These are phyloP conservation scores for Lepidostoma basale DNA, from an alignment of 1,140 invertebrate genomes.

Conservation along the genomic window DNA sequence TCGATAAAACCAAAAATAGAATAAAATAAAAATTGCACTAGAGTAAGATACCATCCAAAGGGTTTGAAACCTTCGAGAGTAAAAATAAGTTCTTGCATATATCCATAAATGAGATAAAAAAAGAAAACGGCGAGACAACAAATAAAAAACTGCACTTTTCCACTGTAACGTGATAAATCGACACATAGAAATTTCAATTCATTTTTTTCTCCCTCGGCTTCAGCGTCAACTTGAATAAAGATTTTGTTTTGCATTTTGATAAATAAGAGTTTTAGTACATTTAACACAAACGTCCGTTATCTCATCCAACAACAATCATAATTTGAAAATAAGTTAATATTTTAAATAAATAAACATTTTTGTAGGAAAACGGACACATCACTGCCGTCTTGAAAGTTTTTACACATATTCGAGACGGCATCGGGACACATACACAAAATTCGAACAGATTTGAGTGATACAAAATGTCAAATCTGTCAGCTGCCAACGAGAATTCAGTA, in stretches of 20 bases:
- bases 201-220: conserved; percentile 10
- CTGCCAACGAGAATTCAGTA: too few species aligned
- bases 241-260: conserved; percentile 7
- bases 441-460: too few species aligned
- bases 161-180: conserved; percentile 70
- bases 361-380: too few species aligned
- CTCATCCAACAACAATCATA: too few species aligned
- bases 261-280: too few species aligned
- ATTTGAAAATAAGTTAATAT: too few species aligned
- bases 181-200: conserved; percentile 74
- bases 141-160: conserved; percentile 74
- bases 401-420: too few species aligned
- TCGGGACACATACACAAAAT: too few species aligned
- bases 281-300: too few species aligned
- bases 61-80: conserved; percentile 85
- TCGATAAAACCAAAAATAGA: conserved; percentile 81
- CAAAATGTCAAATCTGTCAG: too few species aligned
- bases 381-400: too few species aligned
- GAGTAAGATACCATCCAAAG: conserved; percentile 91
- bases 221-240: not conserved
- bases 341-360: too few species aligned
- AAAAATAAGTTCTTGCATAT: conserved; percentile 93
- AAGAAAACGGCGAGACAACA: conserved; percentile 82
- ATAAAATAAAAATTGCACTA: conserved; percentile 91
- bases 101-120: conserved; percentile 90